Base-by-base conservation (phyloP, 1,140 invertebrate genomes). In the Drosophila pseudoananassae region DNA sequence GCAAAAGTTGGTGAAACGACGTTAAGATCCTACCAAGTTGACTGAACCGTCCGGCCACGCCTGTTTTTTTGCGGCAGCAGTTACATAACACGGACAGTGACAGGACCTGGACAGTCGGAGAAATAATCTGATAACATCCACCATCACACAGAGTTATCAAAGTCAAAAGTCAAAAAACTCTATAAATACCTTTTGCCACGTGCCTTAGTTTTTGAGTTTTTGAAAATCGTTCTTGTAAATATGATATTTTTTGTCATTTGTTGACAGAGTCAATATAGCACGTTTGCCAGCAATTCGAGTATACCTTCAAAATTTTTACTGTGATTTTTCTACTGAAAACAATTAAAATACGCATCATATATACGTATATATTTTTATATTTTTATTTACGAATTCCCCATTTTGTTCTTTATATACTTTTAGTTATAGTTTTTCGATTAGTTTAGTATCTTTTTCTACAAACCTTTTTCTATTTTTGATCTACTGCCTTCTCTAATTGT, bases 1-100 rank as follows among this genome's bases (percentile, higher is more conserved):
- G 91, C 96, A 97, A 92, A 97, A 97, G 93, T 93, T 97, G 81
- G 96, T 97, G 75, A 97, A 97, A 92, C 96, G 96, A 96, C 96
- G 96, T 45, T 91, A 91, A 91, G 27, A 43, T 14, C 63, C 14
- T 43, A 10, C 12, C 33, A 5, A 65, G 33, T 29, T 45, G 46
- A 53, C 43, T 61, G 31, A 61, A 64, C 52, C 56, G 57, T 69
- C 40, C 66, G 57, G 47, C 55, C 56, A 52, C 54, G 43, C 65
- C 73, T 52, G 33, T 31, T 68, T 40, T 45, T 43, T 82, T 87
- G 85, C 85, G 83, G 83, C 83, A 88, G 83, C 84, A 88, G 83
- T 79, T 84, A 78, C 27, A 78, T 70, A 49, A 65, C 46, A 51
- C 49, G 59, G 71, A 68, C 61, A 38, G 29, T 47, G 40, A 61